phyloP scores from a whole-genome alignment of 2,797 vertebrate species.

The Taenioides sp. region DNA sequence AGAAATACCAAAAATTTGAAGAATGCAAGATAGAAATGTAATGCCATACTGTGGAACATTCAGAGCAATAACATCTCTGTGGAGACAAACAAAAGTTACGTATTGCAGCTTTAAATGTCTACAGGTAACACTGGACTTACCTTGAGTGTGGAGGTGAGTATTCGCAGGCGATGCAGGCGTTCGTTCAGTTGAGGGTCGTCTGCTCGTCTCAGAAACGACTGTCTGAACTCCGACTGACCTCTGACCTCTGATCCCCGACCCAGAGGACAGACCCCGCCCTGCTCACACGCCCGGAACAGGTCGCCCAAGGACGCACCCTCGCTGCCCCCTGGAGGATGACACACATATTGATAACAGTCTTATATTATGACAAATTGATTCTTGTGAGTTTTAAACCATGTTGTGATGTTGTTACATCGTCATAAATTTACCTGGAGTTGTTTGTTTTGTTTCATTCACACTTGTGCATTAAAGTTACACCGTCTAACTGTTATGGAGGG shows the following conservation, averaged over 20 bases:
- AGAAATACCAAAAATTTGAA: too few species aligned
- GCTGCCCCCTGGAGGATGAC: constrained; percentile 62
- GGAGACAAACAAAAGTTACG: too few species aligned
- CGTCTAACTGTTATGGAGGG: too few species aligned
- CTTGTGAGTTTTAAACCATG: too few species aligned
- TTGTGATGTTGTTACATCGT: too few species aligned
- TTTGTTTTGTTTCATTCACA: too few species aligned
- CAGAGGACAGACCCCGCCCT: constrained; percentile 91
- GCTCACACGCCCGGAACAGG: constrained; percentile 92
- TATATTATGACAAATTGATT: too few species aligned
- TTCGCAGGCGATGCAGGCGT: constrained; percentile 92
- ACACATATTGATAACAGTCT: background rate
- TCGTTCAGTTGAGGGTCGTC: constrained; percentile 96
- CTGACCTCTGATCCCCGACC: constrained; percentile 71
- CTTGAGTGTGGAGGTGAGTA: constrained; percentile 98
- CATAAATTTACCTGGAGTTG: too few species aligned
- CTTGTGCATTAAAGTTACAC: too few species aligned
- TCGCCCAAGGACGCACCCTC: constrained; percentile 90
- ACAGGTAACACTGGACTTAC: constrained; percentile 62
- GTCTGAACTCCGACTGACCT: constrained; percentile 84
- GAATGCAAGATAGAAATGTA: too few species aligned
- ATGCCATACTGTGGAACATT: too few species aligned
- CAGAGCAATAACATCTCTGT: background rate
- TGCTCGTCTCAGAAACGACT: constrained; percentile 90
- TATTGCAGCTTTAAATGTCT: background rate